Percentiles rank a stretch among this genome's conserved stretches.
Conservation (phyloP, 2,888 invertebrate species). For the Apodemia zela region DNA sequence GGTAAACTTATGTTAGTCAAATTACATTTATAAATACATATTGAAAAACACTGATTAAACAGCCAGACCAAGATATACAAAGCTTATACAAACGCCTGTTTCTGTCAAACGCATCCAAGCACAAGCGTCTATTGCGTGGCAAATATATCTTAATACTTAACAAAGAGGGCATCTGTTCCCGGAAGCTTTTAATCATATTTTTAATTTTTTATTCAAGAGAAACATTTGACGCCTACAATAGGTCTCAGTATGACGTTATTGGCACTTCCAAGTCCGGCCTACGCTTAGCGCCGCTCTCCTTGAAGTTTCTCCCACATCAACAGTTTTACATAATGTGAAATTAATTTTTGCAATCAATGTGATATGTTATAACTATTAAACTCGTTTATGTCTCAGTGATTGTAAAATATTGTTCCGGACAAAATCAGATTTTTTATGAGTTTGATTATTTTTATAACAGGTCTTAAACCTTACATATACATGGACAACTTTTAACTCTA, state of each 20-base stretch:
- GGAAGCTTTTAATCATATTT: slow-evolving; percentile 43
- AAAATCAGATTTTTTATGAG: neutral
- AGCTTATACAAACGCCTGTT: too few relatives aligned
- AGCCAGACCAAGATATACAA: too few relatives aligned
- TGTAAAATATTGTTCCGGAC: neutral
- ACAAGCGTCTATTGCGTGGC: too few relatives aligned
- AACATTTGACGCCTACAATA: slow-evolving; percentile 52
- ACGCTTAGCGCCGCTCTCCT: slow-evolving; percentile 42
- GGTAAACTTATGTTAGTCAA: too few relatives aligned
- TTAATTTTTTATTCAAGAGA: slow-evolving; percentile 51
- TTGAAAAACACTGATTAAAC: too few relatives aligned
- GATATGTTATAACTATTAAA: neutral
- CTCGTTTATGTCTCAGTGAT: neutral
- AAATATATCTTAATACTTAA: too few relatives aligned
- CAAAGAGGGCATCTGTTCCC: slow-evolving; percentile 23
- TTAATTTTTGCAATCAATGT: slow-evolving; percentile 38
- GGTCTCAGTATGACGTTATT: slow-evolving; percentile 38
- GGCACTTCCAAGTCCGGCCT: slow-evolving; percentile 50
- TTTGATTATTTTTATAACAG: neutral
- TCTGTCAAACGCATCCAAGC: too few relatives aligned
- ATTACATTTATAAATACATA: too few relatives aligned
- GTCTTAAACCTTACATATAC: too few relatives aligned
- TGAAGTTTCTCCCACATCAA: slow-evolving; percentile 62
- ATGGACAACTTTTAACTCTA: too few relatives aligned
- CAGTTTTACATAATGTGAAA: slow-evolving; percentile 41